Percentiles rank a stretch among this genome's conserved stretches.
phyloP scores from a whole-genome alignment of 2,888 invertebrate genomes.

The Pogonocherus hispidulus region DNA sequence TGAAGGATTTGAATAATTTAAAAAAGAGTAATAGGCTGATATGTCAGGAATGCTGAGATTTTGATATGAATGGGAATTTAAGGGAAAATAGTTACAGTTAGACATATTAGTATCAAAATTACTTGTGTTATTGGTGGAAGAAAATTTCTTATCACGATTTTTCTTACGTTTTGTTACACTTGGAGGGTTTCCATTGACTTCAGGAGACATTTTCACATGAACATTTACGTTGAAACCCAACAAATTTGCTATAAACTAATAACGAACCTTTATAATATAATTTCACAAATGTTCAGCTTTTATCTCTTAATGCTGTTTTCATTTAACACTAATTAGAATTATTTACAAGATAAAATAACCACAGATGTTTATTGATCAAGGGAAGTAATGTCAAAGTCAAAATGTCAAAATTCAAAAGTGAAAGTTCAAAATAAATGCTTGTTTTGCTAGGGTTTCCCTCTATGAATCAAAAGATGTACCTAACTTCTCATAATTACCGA shows the following conservation, averaged over 20 bases:
- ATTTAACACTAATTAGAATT: neutral
- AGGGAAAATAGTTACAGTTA: constrained; percentile 58
- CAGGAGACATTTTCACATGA: constrained; percentile 59
- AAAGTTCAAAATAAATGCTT: neutral
- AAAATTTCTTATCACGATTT: constrained; percentile 60
- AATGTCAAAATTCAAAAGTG: neutral
- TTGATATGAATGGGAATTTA: constrained; percentile 50
- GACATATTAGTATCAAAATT: constrained; percentile 58
- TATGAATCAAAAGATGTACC: neutral
- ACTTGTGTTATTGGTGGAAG: constrained; percentile 41
- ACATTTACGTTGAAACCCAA: constrained; percentile 25
- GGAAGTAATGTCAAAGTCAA: neutral
- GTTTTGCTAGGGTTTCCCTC: neutral
- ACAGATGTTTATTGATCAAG: constrained; percentile 12
- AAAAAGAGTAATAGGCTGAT: constrained; percentile 59
- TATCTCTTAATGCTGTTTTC: neutral
- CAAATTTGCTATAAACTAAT: neutral
- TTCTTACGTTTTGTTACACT: constrained; percentile 66
- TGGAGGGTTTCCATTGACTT: constrained; percentile 66
- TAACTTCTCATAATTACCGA: too few species aligned
- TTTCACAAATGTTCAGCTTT: neutral
- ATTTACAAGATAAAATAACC: constrained; percentile 2
- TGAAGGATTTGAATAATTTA: constrained; percentile 64
- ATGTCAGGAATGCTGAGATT: constrained; percentile 58
- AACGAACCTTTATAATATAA: neutral